phyloP scores from a whole-genome alignment of 2,797 vertebrate genomes.

The Lateolabrax maculatus region DNA sequence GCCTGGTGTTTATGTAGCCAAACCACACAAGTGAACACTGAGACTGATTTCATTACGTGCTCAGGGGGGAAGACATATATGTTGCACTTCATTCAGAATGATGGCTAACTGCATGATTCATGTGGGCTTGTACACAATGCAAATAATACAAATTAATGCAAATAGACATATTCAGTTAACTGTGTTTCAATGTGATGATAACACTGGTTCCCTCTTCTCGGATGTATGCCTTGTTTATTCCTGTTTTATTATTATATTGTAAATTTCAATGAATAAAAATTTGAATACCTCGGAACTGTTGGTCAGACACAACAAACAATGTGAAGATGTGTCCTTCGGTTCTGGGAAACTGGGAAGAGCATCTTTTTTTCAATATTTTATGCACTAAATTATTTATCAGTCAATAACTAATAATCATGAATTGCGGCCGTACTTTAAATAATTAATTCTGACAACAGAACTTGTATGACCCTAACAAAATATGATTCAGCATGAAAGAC shows the following conservation, averaged over 20 bases:
- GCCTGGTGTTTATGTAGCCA: not conserved
- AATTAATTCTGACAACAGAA: not conserved
- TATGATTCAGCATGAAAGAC: not conserved
- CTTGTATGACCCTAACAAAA: not conserved
- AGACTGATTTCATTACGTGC: not conserved
- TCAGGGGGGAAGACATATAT: not conserved
- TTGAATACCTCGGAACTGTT: not conserved
- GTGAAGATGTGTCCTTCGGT: not conserved
- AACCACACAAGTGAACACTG: not conserved
- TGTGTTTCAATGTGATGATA: not conserved
- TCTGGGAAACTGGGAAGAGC: not conserved
- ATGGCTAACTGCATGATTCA: slow-evolving; percentile 1
- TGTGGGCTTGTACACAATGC: not conserved
- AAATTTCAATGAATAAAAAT: not conserved
- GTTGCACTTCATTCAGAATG: slow-evolving; percentile 11
- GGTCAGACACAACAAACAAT: not conserved
- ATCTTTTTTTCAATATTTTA: not conserved
- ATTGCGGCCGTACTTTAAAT: not conserved
- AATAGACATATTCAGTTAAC: not conserved
- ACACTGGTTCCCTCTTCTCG: not conserved
- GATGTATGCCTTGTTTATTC: not conserved
- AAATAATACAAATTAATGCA: not conserved
- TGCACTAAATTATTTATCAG: not conserved
- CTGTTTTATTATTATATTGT: not conserved
- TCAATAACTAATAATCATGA: not conserved